Conservation (phyloP, 2,797 vertebrate genomes). For the Liparis tanakae region DNA sequence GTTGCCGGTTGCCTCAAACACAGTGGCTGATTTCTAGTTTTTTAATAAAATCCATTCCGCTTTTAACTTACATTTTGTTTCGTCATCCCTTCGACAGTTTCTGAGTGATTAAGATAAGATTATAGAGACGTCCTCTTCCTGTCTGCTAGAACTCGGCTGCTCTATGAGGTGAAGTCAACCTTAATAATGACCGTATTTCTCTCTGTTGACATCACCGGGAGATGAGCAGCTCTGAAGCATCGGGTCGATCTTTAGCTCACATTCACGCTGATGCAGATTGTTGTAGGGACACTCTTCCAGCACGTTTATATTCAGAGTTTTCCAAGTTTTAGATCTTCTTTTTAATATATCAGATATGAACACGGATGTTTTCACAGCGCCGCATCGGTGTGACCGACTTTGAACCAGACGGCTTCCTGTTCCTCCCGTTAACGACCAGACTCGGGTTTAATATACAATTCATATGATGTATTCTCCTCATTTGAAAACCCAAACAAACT, state of each 20-base stretch:
- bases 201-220: neutral
- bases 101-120: neutral
- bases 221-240: conserved; percentile 15
- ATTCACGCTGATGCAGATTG: conserved; percentile 43
- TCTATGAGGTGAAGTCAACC: neutral
- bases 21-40: neutral
- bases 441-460: neutral
- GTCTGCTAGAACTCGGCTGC: neutral
- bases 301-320: conserved; percentile 1
- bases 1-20: neutral
- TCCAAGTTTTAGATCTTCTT: neutral
- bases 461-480: neutral
- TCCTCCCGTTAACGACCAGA: too few species aligned
- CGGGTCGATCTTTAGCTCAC: conserved; percentile 43
- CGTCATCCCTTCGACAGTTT: neutral
- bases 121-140: neutral
- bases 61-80: neutral
- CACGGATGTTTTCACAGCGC: too few species aligned
- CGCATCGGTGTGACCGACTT: too few species aligned
- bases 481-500: neutral
- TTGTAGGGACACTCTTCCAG: conserved; percentile 17
- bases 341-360: neutral
- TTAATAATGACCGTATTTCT: neutral
- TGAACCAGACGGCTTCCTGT: too few species aligned
- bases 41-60: neutral